Evolutionary conservation across 2,888 invertebrate species (phyloP), one percentile per base, ranked within the genome.

Genomic region (Eupeodes luniger): DNA sequence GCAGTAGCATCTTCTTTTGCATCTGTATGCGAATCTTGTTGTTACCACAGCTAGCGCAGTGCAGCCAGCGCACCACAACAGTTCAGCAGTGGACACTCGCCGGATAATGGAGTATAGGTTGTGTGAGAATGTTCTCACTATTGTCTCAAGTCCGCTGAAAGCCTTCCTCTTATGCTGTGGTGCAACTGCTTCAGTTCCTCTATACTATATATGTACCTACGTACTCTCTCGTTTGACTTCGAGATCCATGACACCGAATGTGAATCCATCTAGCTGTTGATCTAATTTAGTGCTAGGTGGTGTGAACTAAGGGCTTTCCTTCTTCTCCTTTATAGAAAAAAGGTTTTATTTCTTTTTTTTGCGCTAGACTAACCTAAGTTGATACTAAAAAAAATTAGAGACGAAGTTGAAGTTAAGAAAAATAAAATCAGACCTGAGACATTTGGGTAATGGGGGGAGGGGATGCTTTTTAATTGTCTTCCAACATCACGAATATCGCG

Each of bases 91-190:
- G 87, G 84, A 83, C 84, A 87, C 80, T 86, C 44, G 74, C 76
- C 75, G 64, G 86, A 74, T 83, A 64, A 66, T 69, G 74, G 70
- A 69, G 81, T 84, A 49, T 14, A 80, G 80, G 74, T 88, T 88
- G 85, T 93, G 93, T 93, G 93, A 93, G 93, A 93, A 93, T 91
- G 91, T 93, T 93, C 93, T 93, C 93, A 93, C 93, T 93, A 93
- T 93, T 93, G 93, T 93, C 91, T 93, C 74, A 70, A 81, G 82
- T 79, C 67, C 76, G 80, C 89, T 72, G 70, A 83, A 82, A 57
- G 57, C 79, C 78, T 85, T 84, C 61, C 19, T 57, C 47, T 27
- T 49, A 16, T 10, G 6, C 6, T 16, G 4, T 12, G 11, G 40
- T 27, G 34, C n/a, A 19, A 47, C 55, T 66, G 67, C 16, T 49